phyloP scores from a whole-genome alignment of 2,113 vertebrate genomes.

The Amphiprion percula region DNA sequence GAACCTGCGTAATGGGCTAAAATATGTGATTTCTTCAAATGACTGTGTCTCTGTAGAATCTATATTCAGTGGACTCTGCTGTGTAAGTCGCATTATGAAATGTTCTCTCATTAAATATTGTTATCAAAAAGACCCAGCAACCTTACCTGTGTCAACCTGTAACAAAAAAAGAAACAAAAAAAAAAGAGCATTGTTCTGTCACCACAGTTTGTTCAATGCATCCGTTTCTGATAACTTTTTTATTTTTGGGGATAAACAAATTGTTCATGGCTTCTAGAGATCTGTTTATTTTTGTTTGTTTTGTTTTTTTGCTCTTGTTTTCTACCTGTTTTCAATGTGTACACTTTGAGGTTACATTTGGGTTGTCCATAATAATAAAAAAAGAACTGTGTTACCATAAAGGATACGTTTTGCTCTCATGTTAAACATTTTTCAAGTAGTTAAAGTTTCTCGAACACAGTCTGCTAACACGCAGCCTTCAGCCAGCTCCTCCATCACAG shows the following conservation, averaged over 20 bases:
- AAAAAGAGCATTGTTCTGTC: constrained; percentile 29
- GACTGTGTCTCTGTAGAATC: constrained; percentile 2
- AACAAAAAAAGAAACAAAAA: background rate
- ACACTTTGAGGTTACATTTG: constrained; percentile 40
- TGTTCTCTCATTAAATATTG: constrained; percentile 43
- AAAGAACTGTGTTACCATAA: constrained; percentile 14
- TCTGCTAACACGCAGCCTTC: background rate
- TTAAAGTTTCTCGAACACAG: too few relatives aligned
- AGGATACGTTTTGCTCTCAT: background rate
- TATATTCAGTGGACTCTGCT: constrained; percentile 2
- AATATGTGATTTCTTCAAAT: constrained; percentile 13
- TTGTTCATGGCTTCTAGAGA: constrained; percentile 41
- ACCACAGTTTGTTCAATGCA: constrained; percentile 38
- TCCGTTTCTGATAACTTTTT: constrained; percentile 20
- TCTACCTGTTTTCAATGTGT: constrained; percentile 45
- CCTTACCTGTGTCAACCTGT: constrained; percentile 14
- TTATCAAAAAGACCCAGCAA: constrained; percentile 29
- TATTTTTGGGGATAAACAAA: constrained; percentile 10
- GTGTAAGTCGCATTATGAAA: constrained; percentile 24
- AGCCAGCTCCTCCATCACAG: background rate
- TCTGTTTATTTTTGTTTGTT: background rate
- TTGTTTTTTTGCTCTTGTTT: constrained; percentile 19
- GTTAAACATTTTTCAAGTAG: background rate
- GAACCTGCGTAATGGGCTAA: background rate
- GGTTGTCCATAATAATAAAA: constrained; percentile 46